These are phyloP conservation scores for Propithecus deckenii DNA, from an alignment of 2,797 vertebrate genomes.

Conservation along the genomic window DNA sequence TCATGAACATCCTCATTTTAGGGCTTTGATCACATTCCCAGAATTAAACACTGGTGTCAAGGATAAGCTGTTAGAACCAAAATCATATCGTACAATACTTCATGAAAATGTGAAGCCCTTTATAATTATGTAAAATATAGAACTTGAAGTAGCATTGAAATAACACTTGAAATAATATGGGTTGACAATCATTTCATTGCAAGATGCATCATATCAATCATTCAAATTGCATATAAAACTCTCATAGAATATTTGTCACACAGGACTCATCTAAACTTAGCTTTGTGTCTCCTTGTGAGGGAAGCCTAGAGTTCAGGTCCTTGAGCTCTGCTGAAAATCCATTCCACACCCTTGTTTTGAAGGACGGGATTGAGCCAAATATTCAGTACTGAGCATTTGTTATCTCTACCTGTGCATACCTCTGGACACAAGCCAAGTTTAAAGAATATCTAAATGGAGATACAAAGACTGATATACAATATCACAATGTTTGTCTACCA, in stretches of 20 bases:
- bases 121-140: neutral
- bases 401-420: neutral
- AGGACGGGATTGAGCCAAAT: neutral
- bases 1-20: neutral
- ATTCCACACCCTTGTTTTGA: neutral
- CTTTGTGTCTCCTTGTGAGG: neutral
- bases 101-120: conserved; percentile 10
- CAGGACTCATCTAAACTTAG: neutral
- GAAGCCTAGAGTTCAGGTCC: neutral
- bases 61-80: conserved; percentile 20
- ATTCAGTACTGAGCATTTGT: neutral
- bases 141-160: neutral
- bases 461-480: neutral
- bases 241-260: neutral
- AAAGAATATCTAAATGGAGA: conserved; percentile 8
- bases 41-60: conserved; percentile 41
- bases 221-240: neutral
- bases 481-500: conserved; percentile 26
- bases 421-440: neutral
- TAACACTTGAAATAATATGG: neutral
- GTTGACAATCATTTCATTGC: neutral
- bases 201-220: neutral
- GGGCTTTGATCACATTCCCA: neutral
- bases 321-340: neutral
- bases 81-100: neutral